phyloP scores from a whole-genome alignment of 2,797 vertebrate genomes.

The Forpus xanthops region DNA sequence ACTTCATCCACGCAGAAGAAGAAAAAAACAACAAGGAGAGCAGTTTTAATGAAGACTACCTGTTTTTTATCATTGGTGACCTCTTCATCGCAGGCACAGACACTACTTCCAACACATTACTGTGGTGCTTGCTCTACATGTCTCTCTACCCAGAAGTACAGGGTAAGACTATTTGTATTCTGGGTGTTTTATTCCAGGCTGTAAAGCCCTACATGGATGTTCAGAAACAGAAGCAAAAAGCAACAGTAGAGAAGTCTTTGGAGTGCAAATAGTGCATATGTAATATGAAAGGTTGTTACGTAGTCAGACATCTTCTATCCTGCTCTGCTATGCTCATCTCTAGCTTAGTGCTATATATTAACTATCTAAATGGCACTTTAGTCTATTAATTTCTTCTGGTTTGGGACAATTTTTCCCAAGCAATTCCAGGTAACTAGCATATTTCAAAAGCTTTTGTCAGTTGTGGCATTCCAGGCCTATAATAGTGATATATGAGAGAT shows the following conservation, averaged over 20 bases:
- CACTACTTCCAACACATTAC: constrained; percentile 91
- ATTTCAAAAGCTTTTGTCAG: neutral
- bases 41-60: constrained; percentile 91
- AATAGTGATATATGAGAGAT: neutral
- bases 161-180: constrained; percentile 76
- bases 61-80: constrained; percentile 94
- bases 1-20: constrained; percentile 84
- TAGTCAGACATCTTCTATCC: neutral
- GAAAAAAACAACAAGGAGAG: constrained; percentile 69
- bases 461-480: neutral
- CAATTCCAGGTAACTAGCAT: neutral
- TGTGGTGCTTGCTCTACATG: constrained; percentile 95
- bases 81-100: constrained; percentile 96
- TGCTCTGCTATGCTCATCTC: neutral
- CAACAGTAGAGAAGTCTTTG: neutral
- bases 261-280: neutral
- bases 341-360: neutral
- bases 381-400: neutral
- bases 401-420: neutral
- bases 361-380: neutral
- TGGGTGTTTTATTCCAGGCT: neutral
- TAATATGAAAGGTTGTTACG: neutral
- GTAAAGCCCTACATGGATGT: neutral
- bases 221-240: neutral
- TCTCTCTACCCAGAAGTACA: constrained; percentile 85